Evolutionary conservation across 2,113 vertebrate genomes (phyloP).

Genomic region (Oceanites oceanicus): DNA sequence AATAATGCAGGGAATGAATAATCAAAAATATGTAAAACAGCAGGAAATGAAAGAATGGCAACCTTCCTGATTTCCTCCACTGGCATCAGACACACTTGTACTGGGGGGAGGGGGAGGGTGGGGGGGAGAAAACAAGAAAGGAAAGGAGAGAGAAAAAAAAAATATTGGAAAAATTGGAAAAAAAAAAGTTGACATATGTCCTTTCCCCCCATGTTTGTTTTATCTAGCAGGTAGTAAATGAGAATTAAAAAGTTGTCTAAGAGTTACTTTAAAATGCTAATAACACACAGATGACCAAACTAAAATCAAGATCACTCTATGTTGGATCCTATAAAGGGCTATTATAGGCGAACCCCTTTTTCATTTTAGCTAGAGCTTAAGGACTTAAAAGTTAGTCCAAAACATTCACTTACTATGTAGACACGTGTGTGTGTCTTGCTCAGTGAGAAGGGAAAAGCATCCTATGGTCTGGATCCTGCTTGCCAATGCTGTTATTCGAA

Average conservation of each 20-base stretch:
- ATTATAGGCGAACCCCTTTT: background rate
- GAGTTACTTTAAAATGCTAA: background rate
- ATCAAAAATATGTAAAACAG: background rate
- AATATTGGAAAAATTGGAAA: background rate
- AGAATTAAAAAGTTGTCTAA: background rate
- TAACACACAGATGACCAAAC: background rate
- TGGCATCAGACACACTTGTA: background rate
- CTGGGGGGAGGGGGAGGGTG: too few species aligned
- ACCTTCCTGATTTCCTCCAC: background rate
- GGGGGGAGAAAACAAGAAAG: too few species aligned
- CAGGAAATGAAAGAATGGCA: background rate
- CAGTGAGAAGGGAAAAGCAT: background rate
- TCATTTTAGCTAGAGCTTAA: background rate
- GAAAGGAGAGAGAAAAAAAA: too few species aligned
- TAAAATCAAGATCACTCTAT: background rate
- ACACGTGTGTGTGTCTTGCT: fast-evolving
- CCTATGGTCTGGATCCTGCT: background rate
- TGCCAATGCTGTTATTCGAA: background rate
- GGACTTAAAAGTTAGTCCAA: background rate
- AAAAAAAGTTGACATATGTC: too few species aligned
- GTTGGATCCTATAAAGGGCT: background rate
- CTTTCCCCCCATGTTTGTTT: background rate
- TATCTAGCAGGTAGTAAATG: background rate
- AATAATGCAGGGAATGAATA: background rate
- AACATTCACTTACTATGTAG: background rate